These are phyloP conservation scores for Pollenia amentaria DNA, from an alignment of 2,888 invertebrate genomes.

Conservation along the genomic window DNA sequence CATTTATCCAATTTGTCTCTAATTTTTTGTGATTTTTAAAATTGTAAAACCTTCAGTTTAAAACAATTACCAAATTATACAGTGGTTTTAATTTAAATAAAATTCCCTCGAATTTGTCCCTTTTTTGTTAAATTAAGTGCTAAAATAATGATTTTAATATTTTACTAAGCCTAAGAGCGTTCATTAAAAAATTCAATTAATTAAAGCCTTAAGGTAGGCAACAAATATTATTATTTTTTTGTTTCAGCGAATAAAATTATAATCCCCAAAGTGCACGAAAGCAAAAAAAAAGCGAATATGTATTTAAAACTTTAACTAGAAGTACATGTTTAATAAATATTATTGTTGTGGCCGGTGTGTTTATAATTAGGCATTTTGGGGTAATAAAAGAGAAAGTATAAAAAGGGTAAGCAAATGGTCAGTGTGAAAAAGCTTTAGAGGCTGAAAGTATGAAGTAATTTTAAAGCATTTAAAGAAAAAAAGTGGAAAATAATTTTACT, in stretches of 20 bases:
- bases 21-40: no score
- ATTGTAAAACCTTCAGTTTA: no score
- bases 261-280: constrained; percentile 32
- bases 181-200: constrained; percentile 62
- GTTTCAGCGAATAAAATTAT: not conserved
- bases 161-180: constrained; percentile 48
- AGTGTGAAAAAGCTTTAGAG: no score
- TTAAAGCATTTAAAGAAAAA: no score
- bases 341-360: not conserved
- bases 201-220: constrained; percentile 50
- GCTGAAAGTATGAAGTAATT: no score
- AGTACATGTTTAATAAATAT: constrained; percentile 1
- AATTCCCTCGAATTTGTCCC: not conserved
- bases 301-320: not conserved
- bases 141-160: constrained; percentile 12
- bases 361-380: no score
- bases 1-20: no score
- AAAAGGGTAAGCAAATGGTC: no score
- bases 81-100: not conserved
- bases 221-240: not conserved
- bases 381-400: no score
- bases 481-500: no score
- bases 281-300: constrained; percentile 5
- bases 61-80: no score
- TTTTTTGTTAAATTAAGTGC: not conserved